Conservation (phyloP, 2,797 vertebrate genomes). For the Thalassophryne amazonica region DNA sequence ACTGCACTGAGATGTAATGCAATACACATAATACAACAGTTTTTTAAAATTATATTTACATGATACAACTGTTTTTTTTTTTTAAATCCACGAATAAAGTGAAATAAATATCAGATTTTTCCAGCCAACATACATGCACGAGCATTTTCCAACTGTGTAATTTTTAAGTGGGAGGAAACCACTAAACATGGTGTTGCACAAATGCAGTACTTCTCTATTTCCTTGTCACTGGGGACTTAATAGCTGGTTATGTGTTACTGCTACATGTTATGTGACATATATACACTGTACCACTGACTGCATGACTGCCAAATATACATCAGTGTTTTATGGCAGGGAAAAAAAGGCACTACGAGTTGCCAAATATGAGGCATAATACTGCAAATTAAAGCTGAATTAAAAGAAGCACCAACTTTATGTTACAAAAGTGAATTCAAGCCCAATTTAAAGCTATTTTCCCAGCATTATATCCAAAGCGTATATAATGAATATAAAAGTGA, state of each 20-base stretch:
- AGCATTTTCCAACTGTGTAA: constrained; percentile 28
- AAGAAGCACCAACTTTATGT: too few species aligned
- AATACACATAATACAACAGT: constrained; percentile 23
- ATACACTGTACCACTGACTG: constrained; percentile 39
- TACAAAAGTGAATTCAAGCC: not conserved
- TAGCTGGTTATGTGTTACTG: constrained; percentile 34
- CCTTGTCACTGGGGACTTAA: constrained; percentile 33
- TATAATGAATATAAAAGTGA: not conserved
- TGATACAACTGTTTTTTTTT: constrained; percentile 13
- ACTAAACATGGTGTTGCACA: constrained; percentile 46
- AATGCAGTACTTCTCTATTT: constrained; percentile 27
- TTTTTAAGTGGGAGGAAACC: constrained; percentile 43
- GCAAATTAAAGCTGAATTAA: constrained; percentile 17
- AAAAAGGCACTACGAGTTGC: not conserved
- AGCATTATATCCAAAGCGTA: not conserved
- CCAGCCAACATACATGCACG: constrained; percentile 6
- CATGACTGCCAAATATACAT: constrained; percentile 14
- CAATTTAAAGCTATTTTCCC: not conserved
- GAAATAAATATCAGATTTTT: constrained; percentile 32
- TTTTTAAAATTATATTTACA: too few species aligned
- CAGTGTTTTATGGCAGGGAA: not conserved
- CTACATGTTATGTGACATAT: constrained; percentile 44
- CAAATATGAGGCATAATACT: constrained; percentile 7
- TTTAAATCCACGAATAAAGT: constrained; percentile 1
- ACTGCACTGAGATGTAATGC: constrained; percentile 12